Conservation (phyloP, 2,888 invertebrate genomes). For the Nudaria mundana region DNA sequence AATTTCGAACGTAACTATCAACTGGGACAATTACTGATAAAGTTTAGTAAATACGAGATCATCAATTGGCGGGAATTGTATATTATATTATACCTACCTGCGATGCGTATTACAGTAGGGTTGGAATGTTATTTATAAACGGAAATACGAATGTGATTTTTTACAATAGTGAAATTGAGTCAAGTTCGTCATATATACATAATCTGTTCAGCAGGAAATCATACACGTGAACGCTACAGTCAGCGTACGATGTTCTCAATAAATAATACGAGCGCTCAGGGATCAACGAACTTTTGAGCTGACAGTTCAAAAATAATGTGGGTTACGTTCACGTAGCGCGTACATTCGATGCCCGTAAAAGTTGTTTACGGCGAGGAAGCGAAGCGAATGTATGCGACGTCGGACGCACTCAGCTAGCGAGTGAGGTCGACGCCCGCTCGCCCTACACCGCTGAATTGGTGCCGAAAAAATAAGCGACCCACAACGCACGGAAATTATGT, state of each 20-base stretch:
- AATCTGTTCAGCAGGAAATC: conserved; percentile 59
- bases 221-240: conserved; percentile 55
- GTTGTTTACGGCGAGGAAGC: conserved; percentile 70
- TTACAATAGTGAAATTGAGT: conserved; percentile 22
- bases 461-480: conserved; percentile 78
- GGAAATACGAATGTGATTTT: conserved; percentile 4
- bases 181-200: conserved; percentile 48
- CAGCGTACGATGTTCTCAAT: conserved; percentile 68
- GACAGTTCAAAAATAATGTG: conserved; percentile 80
- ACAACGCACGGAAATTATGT: conserved; percentile 68
- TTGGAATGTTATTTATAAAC: neutral
- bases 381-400: conserved; percentile 34
- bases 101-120: no score
- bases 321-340: conserved; percentile 80
- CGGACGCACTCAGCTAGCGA: conserved; percentile 47
- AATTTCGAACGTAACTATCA: no score
- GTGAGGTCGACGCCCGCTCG: conserved; percentile 61
- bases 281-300: conserved; percentile 76
- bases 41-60: no score
- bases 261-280: conserved; percentile 63
- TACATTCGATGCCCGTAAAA: conserved; percentile 78
- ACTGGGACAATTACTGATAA: no score
- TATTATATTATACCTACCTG: no score
- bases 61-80: no score
- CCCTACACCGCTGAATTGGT: conserved; percentile 66